These are phyloP conservation scores for Zaprionus camerounensis DNA, from an alignment of 1,140 invertebrate species.

Conservation along the genomic window DNA sequence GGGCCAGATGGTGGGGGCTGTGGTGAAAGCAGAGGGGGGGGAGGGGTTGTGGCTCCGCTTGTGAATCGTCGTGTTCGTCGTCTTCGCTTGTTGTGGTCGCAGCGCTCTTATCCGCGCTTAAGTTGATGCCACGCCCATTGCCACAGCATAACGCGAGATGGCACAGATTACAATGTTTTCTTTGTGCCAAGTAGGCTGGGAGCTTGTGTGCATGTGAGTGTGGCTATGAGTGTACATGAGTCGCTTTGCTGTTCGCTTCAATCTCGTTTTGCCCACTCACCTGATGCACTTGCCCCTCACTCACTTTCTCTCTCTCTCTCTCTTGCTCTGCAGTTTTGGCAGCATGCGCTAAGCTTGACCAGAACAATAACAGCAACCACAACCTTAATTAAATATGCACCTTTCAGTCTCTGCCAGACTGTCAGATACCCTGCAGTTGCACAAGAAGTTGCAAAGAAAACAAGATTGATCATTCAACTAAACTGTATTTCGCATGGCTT, in stretches of 20 bases:
- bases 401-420: neutral
- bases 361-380: conserved; percentile 5
- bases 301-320: neutral
- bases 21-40: neutral
- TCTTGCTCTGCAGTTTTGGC: conserved; percentile 2
- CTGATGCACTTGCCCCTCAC: neutral
- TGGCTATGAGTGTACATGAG: neutral
- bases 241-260: conserved; percentile 3
- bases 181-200: neutral
- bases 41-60: neutral
- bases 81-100: conserved; percentile 24
- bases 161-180: conserved; percentile 29
- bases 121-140: conserved; percentile 17
- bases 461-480: no score
- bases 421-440: neutral
- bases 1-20: neutral
- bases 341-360: conserved; percentile 25
- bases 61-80: neutral
- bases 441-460: neutral
- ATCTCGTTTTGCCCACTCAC: neutral
- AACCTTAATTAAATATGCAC: conserved; percentile 16
- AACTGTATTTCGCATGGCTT: neutral
- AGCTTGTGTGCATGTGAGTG: neutral
- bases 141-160: neutral
- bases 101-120: conserved; percentile 13